A percentile compares a stretch with the other conserved stretches of the same genome.
Evolutionary conservation across 2,888 invertebrate species (phyloP).

Genomic region (Scaptomyza flava): DNA sequence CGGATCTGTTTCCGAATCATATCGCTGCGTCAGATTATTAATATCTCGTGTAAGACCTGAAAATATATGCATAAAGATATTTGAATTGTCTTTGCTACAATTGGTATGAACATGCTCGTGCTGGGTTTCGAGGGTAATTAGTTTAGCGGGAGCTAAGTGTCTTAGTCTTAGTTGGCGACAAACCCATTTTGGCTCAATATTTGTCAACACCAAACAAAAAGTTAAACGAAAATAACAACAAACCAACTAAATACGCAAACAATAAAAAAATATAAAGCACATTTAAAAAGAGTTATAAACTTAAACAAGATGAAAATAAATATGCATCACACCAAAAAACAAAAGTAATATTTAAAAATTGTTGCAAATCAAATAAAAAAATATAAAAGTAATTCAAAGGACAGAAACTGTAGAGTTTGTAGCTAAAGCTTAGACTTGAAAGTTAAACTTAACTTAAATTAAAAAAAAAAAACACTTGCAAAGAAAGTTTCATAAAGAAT

Average conservation of each 20-base stretch:
- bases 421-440: background rate
- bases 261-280: conserved; percentile 26
- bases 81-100: conserved; percentile 1
- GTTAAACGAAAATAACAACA: conserved; percentile 21
- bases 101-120: conserved; percentile 43
- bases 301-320: background rate
- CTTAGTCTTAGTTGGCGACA: conserved; percentile 37
- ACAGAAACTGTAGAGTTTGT: conserved; percentile 8
- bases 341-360: background rate
- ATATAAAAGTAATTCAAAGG: background rate
- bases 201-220: conserved; percentile 61
- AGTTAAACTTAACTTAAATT: no score
- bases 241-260: conserved; percentile 14
- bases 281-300: background rate
- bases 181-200: conserved; percentile 65
- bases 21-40: conserved; percentile 83
- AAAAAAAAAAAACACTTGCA: no score
- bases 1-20: conserved; percentile 85
- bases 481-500: no score
- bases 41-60: conserved; percentile 84
- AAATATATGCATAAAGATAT: conserved; percentile 19
- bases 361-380: conserved; percentile 1
- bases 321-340: conserved; percentile 31
- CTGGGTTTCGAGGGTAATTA: conserved; percentile 22
- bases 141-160: conserved; percentile 41